Conservation (phyloP, 1,140 invertebrate species). For the Formica selysi region DNA sequence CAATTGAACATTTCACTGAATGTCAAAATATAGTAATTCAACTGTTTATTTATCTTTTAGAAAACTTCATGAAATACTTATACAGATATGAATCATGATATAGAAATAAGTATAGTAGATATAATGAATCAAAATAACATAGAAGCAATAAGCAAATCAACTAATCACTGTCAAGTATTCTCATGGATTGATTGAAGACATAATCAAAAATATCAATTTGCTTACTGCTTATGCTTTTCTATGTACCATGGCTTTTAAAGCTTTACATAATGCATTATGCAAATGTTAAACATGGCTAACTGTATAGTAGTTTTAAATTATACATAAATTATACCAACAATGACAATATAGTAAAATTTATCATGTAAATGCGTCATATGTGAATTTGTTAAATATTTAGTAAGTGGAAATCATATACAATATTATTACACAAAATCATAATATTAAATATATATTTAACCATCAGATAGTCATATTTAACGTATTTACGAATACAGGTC, state of each 20-base stretch:
- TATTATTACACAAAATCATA: neutral
- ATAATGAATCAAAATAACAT: neutral
- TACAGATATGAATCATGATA: neutral
- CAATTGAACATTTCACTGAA: slow-evolving; percentile 65
- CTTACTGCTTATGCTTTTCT: too few relatives aligned
- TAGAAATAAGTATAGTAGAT: neutral
- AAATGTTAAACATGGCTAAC: slow-evolving; percentile 15
- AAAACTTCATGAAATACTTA: slow-evolving; percentile 54
- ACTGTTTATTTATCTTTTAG: slow-evolving; percentile 61
- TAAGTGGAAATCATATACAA: neutral
- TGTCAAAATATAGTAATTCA: slow-evolving; percentile 66
- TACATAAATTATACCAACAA: neutral
- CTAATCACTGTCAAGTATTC: neutral
- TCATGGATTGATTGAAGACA: too few relatives aligned
- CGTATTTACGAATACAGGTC: neutral
- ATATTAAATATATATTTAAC: neutral
- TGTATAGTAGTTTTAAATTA: neutral
- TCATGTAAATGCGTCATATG: neutral
- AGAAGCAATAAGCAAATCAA: neutral
- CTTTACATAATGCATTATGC: neutral
- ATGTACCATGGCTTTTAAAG: too few relatives aligned
- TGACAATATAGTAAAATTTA: neutral
- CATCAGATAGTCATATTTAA: neutral
- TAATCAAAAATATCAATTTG: too few relatives aligned
- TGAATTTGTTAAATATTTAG: neutral